Percentiles rank a stretch among this genome's conserved stretches.
Evolutionary conservation across 2,113 vertebrate genomes (phyloP).

Genomic region (Mesoclemmys tuberculata): DNA sequence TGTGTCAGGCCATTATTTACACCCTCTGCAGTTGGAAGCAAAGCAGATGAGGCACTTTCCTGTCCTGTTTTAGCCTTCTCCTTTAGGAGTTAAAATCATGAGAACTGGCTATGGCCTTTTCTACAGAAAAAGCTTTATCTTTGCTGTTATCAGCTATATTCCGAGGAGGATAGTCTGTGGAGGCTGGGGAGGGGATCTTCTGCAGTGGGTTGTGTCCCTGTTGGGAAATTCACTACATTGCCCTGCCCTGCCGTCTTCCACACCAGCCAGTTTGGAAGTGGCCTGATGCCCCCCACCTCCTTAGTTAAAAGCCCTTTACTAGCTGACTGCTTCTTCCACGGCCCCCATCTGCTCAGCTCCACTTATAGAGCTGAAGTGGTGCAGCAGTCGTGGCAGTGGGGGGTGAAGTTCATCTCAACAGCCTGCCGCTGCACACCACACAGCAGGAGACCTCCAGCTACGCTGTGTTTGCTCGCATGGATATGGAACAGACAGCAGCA

Average conservation of each 20-base stretch:
- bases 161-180: not conserved
- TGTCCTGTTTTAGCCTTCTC: not conserved
- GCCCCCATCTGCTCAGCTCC: not conserved
- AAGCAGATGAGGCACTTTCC: accelerated
- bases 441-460: not conserved
- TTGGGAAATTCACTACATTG: not conserved
- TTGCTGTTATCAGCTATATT: not conserved
- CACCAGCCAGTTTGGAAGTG: not conserved
- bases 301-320: not conserved
- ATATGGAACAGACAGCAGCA: not conserved
- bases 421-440: not conserved
- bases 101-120: not conserved
- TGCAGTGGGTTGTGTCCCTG: not conserved
- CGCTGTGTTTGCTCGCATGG: not conserved
- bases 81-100: accelerated
- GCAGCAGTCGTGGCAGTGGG: not conserved
- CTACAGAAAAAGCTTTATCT: not conserved
- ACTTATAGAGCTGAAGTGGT: not conserved
- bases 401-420: not conserved
- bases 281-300: not conserved
- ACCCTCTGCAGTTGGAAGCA: not conserved
- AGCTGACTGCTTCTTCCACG: not conserved
- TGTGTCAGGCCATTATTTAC: not conserved
- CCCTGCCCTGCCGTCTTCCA: not conserved
- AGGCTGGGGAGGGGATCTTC: not conserved